Base-by-base conservation (phyloP, 2,797 vertebrate species). In the Danio tinwini region DNA sequence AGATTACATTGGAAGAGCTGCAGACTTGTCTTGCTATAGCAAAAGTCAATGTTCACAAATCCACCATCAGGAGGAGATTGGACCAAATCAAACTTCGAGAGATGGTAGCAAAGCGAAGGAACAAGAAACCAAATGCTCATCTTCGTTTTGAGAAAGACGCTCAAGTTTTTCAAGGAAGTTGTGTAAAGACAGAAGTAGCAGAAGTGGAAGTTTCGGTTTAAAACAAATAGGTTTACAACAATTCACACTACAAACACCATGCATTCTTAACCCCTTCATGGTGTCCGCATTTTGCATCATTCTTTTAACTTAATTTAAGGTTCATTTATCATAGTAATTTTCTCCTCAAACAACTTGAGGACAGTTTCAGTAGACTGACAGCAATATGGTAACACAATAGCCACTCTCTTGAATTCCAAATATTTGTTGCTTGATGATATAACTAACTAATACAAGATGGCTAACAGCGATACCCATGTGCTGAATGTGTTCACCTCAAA, bases 41-140 rank as follows among this genome's bases (percentile, higher is more conserved):
- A 82, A 89, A 91, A 88, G 84, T 89, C 88, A 84, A 86, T 74
- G 88, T 87, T 82, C 81, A 87, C 73, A 87, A 81, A 84, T 88
- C 10, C 11, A 73, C 71, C 47, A 59, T 61, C 4, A 61, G 13
- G 12, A 37, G 14, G 7, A 47, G 13, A 82, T 88, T 88, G 77
- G 84, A 68, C 74, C 81, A 62, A 87, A 67, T 80, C 52, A 29
- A 50, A 37, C 10, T 14, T 44, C 17, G 7, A 10, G 69, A 56
- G 53, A 44, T 12, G 21, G 17, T 11, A 16, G 8, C 17, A 7
- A 21, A 5, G 39, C 12, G 17, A 44, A 71, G 21, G 44, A 45
- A 58, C 4, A 56, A 72, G 17, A 44, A 44, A 16, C 44, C 6
- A 21, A 56, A 44, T 56, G 17, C 39, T 71, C 17, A 6, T 44